Evolutionary conservation across 2,888 invertebrate species (phyloP).

Genomic region (Himalopsyche japonica): DNA sequence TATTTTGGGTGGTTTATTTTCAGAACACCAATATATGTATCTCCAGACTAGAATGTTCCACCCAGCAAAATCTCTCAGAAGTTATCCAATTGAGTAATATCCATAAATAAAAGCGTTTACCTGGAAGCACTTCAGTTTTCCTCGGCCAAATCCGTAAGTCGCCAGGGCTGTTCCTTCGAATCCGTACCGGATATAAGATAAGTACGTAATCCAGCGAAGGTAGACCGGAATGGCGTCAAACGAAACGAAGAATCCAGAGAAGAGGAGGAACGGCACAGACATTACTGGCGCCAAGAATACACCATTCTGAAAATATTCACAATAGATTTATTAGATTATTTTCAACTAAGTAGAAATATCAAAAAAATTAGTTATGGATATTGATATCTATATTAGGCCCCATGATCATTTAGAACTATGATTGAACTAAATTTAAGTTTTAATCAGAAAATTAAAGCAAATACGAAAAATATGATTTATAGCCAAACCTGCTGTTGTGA

Average conservation of each 20-base stretch:
- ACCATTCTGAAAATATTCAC: slow-evolving; percentile 70
- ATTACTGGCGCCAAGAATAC: slow-evolving; percentile 96
- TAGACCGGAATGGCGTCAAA: slow-evolving; percentile 95
- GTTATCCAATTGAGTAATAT: not conserved
- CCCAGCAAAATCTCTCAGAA: not conserved
- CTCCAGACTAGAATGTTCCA: not conserved
- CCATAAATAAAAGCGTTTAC: slow-evolving; percentile 46
- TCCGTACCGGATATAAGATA: slow-evolving; percentile 93
- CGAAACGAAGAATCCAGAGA: slow-evolving; percentile 96
- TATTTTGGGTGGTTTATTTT: no score
- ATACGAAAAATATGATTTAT: no score
- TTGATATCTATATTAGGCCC: no score
- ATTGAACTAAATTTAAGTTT: no score
- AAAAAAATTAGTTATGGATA: no score
- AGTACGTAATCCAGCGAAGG: slow-evolving; percentile 92
- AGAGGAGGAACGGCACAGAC: slow-evolving; percentile 93
- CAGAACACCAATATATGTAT: no score
- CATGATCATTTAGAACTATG: no score
- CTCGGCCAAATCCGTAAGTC: slow-evolving; percentile 84
- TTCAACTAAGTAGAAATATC: no score
- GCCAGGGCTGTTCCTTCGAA: slow-evolving; percentile 94
- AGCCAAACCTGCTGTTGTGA: no score
- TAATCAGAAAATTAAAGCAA: no score
- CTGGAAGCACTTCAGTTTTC: slow-evolving; percentile 79
- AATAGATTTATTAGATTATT: not conserved